Evolutionary conservation across 2,888 invertebrate genomes (phyloP).

Genomic region (Volucella inflata): DNA sequence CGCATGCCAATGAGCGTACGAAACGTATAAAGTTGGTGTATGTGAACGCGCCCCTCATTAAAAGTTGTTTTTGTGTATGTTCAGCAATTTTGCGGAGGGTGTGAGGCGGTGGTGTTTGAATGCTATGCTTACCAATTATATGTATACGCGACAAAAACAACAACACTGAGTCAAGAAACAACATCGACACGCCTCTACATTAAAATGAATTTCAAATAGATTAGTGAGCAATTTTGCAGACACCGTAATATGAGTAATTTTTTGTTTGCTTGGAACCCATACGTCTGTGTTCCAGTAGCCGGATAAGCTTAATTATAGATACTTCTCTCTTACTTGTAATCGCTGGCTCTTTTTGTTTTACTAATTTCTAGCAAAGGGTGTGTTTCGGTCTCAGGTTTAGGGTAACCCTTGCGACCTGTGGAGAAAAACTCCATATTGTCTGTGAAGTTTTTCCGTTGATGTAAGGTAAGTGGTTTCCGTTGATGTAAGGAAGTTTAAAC

Average conservation of each 20-base stretch:
- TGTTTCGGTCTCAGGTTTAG: neutral
- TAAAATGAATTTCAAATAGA: conserved; percentile 75
- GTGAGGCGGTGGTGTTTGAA: conserved; percentile 27
- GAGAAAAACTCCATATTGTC: too few species aligned
- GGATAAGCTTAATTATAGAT: conserved; percentile 68
- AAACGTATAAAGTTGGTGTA: conserved; percentile 7
- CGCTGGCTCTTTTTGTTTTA: too few species aligned
- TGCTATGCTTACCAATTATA: conserved; percentile 46
- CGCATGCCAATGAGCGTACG: conserved; percentile 70
- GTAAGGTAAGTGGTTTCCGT: too few species aligned
- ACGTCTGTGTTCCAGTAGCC: conserved; percentile 25
- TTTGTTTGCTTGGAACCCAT: neutral
- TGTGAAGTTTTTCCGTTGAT: too few species aligned
- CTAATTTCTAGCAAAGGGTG: neutral
- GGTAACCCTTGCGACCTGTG: too few species aligned
- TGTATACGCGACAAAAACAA: conserved; percentile 56
- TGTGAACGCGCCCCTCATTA: conserved; percentile 52
- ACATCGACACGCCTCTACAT: conserved; percentile 67
- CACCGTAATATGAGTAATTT: conserved; percentile 39
- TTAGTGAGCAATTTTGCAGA: conserved; percentile 70
- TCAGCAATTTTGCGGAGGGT: conserved; percentile 22
- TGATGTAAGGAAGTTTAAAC: too few species aligned
- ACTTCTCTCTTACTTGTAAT: conserved; percentile 38
- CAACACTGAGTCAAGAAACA: conserved; percentile 31
- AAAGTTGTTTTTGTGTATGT: conserved; percentile 53